Evolutionary conservation across 53 echinoderm and acorn worm species (phyloP), one percentile per base, ranked within the genome.

Genomic region (Patiria pectinifera): DNA sequence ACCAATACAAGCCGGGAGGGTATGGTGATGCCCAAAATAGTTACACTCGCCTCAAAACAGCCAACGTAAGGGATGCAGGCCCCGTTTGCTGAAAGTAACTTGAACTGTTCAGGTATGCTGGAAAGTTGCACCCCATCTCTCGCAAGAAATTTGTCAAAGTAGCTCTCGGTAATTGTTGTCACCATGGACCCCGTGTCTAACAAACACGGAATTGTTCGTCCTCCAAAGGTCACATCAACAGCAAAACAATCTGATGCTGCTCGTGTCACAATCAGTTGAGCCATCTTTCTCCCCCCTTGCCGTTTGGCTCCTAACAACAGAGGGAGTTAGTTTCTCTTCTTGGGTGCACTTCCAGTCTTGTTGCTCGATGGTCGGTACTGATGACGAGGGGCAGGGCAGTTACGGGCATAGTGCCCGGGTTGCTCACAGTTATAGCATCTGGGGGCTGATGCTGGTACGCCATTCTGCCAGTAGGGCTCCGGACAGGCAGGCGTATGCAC

Each of bases 121-220:
- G n/a, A n/a, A n/a, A n/a, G n/a, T n/a, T n/a, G n/a, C n/a, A n/a
- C n/a, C n/a, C n/a, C n/a, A n/a, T n/a, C n/a, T n/a, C n/a, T n/a
- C n/a, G n/a, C n/a, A n/a, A n/a, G n/a, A n/a, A n/a, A n/a, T n/a
- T n/a, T n/a, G n/a, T n/a, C n/a, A n/a, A n/a, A n/a, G n/a, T n/a
- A n/a, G n/a, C n/a, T n/a, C n/a, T n/a, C n/a, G n/a, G n/a, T n/a
- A n/a, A n/a, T n/a, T n/a, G n/a, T n/a, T n/a, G 90, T 89, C 19
- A 89, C 90, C 58, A 72, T 76, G 8, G 90, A 89, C 47, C 60
- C 90, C 90, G 81, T 76, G 80, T 89, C 90, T 49, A 78, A 11
- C 59, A 62, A 60, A 62, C 90, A 89, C 21, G 90, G 61, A 26
- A 89, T 80, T 46, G 85, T 71, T 72, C 24, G 72, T 72, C 18